These are phyloP conservation scores for Zhuqinia jingwanae DNA, from an alignment of 2,888 invertebrate genomes.

Conservation along the genomic window DNA sequence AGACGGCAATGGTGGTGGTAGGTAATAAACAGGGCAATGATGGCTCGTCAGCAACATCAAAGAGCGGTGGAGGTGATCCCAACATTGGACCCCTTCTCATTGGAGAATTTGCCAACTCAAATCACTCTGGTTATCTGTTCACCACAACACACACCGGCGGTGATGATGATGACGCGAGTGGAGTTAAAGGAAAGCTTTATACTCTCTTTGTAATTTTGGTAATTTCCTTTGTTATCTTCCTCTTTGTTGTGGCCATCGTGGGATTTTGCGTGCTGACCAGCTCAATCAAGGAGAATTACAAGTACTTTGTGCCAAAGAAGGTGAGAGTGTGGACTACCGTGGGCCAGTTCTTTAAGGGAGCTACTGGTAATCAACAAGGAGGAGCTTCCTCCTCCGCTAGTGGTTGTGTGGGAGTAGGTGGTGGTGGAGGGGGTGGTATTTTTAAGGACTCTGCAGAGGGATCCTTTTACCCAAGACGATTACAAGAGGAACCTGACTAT, in stretches of 20 bases:
- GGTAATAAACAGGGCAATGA: conserved; percentile 35
- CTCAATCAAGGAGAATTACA: conserved; percentile 69
- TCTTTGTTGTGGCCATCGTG: conserved; percentile 67
- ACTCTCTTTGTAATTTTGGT: conserved; percentile 69
- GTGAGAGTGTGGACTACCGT: conserved; percentile 67
- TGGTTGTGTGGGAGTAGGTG: conserved; percentile 2
- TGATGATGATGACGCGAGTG: conserved; percentile 1
- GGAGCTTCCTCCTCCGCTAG: conserved; percentile 3
- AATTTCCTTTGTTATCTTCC: conserved; percentile 68
- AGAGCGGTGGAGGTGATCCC: background rate
- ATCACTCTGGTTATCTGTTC: conserved; percentile 35
- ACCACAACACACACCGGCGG: background rate
- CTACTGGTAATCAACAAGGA: conserved; percentile 3
- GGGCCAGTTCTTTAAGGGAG: conserved; percentile 56
- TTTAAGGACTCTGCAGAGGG: conserved; percentile 58
- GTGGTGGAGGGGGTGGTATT: conserved; percentile 12
- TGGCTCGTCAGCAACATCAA: conserved; percentile 6
- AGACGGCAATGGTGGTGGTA: background rate
- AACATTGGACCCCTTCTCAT: conserved; percentile 23
- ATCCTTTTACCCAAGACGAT: conserved; percentile 59
- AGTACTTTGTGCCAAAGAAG: conserved; percentile 73
- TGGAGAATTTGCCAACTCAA: conserved; percentile 40
- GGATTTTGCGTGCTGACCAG: conserved; percentile 72
- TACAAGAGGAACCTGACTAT: conserved; percentile 62
- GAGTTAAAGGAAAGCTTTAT: conserved; percentile 56